Evolutionary conservation across 2,888 invertebrate species (phyloP), one percentile per base, ranked within the genome.

Genomic region (Lymantria dispar): DNA sequence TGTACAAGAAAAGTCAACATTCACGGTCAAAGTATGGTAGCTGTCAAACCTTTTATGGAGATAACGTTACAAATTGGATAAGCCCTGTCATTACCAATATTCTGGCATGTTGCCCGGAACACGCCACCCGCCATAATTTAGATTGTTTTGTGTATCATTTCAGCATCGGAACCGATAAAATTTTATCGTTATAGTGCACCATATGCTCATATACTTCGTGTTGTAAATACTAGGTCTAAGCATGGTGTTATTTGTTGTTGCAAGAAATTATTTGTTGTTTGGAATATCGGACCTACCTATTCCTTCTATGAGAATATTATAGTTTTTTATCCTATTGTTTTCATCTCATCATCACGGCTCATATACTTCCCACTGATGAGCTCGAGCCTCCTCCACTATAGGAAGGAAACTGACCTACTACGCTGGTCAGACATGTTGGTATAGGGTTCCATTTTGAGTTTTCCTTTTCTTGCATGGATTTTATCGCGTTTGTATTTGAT

Each of bases 111-210:
- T 74, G 89, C 89, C 89, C 89, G 76, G 62, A 73, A 75, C 77
- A 80, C 76, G 69, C 66, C 65, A 73, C 78, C 61, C 67, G 76
- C 80, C 77, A 83, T 89, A 89, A 88, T 85, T 87, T 86, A 88
- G 83, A 87, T 87, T 87, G 88, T 89, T 90, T 85, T 87, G 83
- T 88, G 88, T 88, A 87, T 91, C 90, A 91, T 87, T 90, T 88
- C 78, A 84, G 84, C 83, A 86, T 87, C 83, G 83, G 81, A 80
- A 77, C 68, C 88, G 82, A 88, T 90, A 88, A 90, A 91, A 90
- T 90, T 90, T 90, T 85, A 90, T 78, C 87, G 79, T 86, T 85
- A 88, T 85, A 78, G 84, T 77, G 72, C 73, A 76, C 82, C 87
- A 82, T 81, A 77, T 84, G 86, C 76, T 75, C 67, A 64, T 73